Evolutionary conservation across 2,888 invertebrate genomes (phyloP).

Genomic region (Elegia similella): DNA sequence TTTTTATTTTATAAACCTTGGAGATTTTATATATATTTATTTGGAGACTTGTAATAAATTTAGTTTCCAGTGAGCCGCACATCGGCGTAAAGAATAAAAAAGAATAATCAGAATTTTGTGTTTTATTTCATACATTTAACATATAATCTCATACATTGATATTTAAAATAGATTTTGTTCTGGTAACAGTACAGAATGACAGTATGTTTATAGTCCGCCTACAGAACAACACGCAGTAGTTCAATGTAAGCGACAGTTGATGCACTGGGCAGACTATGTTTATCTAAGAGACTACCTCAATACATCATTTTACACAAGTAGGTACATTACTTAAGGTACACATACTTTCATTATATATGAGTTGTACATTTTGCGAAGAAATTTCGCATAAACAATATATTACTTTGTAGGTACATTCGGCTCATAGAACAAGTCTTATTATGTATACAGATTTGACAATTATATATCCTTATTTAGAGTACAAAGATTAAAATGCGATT

Average conservation of each 20-base stretch:
- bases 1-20: not conserved
- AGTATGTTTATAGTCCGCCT: slow-evolving; percentile 35
- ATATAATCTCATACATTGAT: slow-evolving; percentile 75
- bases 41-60: not conserved
- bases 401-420: not conserved
- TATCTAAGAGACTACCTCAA: slow-evolving; percentile 21
- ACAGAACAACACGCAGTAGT: slow-evolving; percentile 20
- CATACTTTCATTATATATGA: slow-evolving; percentile 20
- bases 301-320: not conserved
- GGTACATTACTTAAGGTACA: slow-evolving; percentile 2
- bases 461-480: not conserved
- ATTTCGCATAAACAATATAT: not conserved
- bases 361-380: slow-evolving; percentile 10
- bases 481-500: not conserved
- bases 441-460: too few relatives aligned
- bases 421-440: not conserved
- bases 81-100: slow-evolving; percentile 22
- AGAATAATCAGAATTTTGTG: slow-evolving; percentile 34
- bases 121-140: slow-evolving; percentile 74
- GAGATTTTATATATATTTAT: not conserved
- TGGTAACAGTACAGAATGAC: slow-evolving; percentile 62
- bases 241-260: not conserved
- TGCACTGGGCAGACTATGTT: slow-evolving; percentile 4
- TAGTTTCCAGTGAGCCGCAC: not conserved
- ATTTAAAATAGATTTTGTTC: slow-evolving; percentile 78